These are phyloP conservation scores for Gonatopus flavifemur DNA, from an alignment of 1,140 invertebrate genomes.

Conservation along the genomic window DNA sequence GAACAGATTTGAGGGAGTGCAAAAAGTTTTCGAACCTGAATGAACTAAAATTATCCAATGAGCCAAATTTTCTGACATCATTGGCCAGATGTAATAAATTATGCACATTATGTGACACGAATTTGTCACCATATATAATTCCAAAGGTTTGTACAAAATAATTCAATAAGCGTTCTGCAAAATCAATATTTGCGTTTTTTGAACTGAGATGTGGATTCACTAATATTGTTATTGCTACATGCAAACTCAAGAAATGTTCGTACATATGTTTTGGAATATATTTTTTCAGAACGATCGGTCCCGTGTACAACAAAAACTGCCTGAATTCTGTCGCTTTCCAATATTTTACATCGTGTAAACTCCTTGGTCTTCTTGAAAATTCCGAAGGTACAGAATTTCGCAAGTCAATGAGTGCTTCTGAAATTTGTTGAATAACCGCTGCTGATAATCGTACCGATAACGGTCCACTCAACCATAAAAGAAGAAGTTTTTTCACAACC, in stretches of 20 bases:
- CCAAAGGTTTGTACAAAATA: no score
- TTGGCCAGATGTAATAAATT: no score
- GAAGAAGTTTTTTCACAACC: no score
- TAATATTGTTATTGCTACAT: slow-evolving; percentile 11
- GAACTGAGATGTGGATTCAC: neutral
- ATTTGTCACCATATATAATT: no score
- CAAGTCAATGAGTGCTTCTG: neutral
- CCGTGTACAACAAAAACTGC: no score
- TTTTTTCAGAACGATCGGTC: no score
- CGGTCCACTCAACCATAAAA: no score
- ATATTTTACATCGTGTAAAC: slow-evolving; percentile 4
- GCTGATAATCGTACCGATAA: no score
- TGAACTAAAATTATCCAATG: slow-evolving; percentile 2
- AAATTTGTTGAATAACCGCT: no score
- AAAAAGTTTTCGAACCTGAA: slow-evolving; percentile 8
- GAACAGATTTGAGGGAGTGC: slow-evolving; percentile 16
- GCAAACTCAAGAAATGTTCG: slow-evolving; percentile 7
- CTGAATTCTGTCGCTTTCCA: no score
- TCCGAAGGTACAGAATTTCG: neutral
- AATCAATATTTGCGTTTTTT: slow-evolving; percentile 2
- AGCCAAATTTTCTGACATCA: no score
- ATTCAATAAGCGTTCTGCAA: slow-evolving; percentile 6
- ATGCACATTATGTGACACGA: no score
- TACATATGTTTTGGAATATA: slow-evolving; percentile 14
- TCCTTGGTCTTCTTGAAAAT: slow-evolving; percentile 7